These are phyloP conservation scores for Mayetiola destructor DNA, from an alignment of 2,888 invertebrate genomes.

Conservation along the genomic window DNA sequence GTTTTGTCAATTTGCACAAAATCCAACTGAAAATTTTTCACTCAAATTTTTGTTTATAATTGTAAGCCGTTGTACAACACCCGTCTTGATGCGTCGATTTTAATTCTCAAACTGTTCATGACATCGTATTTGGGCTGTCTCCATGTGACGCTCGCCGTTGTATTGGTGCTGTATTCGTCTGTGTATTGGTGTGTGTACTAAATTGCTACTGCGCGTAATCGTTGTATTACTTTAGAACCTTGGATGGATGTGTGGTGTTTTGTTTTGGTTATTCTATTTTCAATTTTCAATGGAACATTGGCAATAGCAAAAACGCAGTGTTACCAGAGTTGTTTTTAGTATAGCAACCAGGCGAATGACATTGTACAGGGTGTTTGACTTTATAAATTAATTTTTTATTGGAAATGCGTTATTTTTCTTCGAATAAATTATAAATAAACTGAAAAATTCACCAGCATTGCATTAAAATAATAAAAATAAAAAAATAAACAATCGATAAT, in stretches of 20 bases:
- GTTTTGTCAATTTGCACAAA: neutral
- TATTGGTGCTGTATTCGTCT: neutral
- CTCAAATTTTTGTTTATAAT: constrained; percentile 11
- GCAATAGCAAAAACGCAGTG: too few species aligned
- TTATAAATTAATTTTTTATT: too few species aligned
- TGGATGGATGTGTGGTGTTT: too few species aligned
- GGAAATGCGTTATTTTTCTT: too few species aligned
- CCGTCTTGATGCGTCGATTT: constrained; percentile 11
- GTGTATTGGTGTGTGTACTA: neutral
- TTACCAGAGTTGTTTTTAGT: too few species aligned
- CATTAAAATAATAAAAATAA: neutral
- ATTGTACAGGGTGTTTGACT: too few species aligned
- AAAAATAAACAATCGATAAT: neutral
- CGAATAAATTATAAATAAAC: neutral
- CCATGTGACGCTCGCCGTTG: neutral
- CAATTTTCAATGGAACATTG: too few species aligned
- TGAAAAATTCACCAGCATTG: neutral
- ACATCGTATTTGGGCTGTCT: neutral
- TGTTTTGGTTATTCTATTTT: too few species aligned
- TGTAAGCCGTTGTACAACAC: neutral
- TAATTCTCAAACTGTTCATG: neutral
- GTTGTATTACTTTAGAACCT: too few species aligned
- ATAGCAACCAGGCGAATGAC: too few species aligned
- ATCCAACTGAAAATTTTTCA: constrained; percentile 1
- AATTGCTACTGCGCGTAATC: too few species aligned